These are phyloP conservation scores for Drosophila acutilabella DNA, from an alignment of 2,888 invertebrate species.

Conservation along the genomic window DNA sequence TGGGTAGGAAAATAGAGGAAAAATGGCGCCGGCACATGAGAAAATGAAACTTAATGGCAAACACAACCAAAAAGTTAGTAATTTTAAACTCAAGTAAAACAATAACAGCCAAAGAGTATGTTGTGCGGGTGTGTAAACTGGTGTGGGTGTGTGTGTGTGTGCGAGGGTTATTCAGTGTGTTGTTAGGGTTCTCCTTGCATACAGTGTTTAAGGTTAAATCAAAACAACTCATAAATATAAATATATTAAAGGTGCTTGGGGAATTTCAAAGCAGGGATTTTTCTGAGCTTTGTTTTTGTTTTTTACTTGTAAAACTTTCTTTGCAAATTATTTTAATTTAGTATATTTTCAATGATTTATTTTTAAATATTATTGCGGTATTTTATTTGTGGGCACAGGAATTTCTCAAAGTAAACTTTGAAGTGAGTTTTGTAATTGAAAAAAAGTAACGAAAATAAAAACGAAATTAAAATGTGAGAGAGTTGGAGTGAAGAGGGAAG, in stretches of 20 bases:
- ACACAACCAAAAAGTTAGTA: slow-evolving; percentile 64
- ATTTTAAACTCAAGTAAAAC: slow-evolving; percentile 47
- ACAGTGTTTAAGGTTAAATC: slow-evolving; percentile 51
- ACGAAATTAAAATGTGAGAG: neutral
- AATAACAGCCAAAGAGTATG: slow-evolving; percentile 9
- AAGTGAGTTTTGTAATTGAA: slow-evolving; percentile 5
- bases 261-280: neutral
- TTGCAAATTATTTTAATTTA: slow-evolving; percentile 18
- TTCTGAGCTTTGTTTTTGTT: slow-evolving; percentile 1
- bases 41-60: slow-evolving; percentile 62
- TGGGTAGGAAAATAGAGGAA: slow-evolving; percentile 7
- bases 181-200: slow-evolving; percentile 10
- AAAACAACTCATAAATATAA: slow-evolving; percentile 46
- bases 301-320: neutral
- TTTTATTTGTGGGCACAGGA: neutral
- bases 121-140: slow-evolving; percentile 29
- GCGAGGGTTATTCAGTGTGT: slow-evolving; percentile 25
- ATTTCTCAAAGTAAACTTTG: neutral
- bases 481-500: neutral
- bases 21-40: slow-evolving; percentile 36
- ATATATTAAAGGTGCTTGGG: slow-evolving; percentile 39
- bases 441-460: neutral
- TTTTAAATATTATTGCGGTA: neutral
- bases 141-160: slow-evolving; percentile 27
- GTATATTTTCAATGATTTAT: neutral